Conservation (phyloP, 2,113 vertebrate species). For the Platycercus adscitus region DNA sequence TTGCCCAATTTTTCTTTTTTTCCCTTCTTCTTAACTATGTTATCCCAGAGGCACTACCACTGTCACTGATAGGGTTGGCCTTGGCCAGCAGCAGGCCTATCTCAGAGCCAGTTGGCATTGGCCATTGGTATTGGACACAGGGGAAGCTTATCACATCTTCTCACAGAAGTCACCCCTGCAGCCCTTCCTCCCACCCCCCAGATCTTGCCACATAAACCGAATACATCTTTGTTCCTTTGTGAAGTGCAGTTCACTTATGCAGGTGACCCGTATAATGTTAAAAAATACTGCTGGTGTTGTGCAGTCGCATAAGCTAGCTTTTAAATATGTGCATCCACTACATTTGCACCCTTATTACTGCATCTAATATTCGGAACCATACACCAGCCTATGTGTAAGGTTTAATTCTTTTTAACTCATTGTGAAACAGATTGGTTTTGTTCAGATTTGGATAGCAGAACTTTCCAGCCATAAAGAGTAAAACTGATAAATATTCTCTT, state of each 20-base stretch:
- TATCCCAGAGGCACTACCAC: not conserved
- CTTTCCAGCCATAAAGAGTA: not conserved
- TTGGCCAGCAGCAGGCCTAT: rapidly evolving
- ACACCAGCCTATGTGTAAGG: not conserved
- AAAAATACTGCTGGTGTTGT: not conserved
- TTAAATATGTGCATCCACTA: not conserved
- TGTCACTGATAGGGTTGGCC: rapidly evolving
- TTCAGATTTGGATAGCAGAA: not conserved
- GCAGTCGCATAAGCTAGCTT: not conserved
- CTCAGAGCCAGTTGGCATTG: not conserved
- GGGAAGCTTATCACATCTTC: not conserved
- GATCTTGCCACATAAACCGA: not conserved
- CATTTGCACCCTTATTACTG: not conserved
- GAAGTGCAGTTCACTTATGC: not conserved
- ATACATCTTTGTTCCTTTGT: not conserved
- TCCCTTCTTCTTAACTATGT: not conserved
- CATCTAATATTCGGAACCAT: not conserved
- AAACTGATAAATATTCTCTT: not conserved
- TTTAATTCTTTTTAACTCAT: not conserved
- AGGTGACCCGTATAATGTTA: not conserved
- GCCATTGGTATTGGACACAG: rapidly evolving
- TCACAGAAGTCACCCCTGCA: not conserved
- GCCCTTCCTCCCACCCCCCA: not conserved
- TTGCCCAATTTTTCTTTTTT: not conserved
- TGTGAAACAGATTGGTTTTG: not conserved